Base-by-base conservation (phyloP, 2,113 vertebrate species). In the Macquaria australasica region DNA sequence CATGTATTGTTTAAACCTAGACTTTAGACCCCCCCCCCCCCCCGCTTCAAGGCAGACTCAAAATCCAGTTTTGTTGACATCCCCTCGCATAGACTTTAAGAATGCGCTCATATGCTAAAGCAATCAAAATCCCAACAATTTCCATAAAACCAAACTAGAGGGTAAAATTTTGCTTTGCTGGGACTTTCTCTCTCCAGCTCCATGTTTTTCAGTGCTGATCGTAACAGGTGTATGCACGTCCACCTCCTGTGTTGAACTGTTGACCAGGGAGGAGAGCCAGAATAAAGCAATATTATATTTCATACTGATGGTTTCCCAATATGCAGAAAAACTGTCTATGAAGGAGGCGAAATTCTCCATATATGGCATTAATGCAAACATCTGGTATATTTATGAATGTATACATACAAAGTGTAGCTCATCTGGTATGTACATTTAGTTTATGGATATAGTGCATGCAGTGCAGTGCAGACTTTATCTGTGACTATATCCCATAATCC, bases 241-340 rank as follows among this genome's bases (percentile, higher is more conserved):
- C 28, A 82, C 64, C 73, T 84, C 74, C 77, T 74, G 73, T 75
- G 68, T 66, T 72, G 75, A 81, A 86, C 87, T 84, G 79, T 70
- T 84, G 81, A 84, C 63, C 76, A 74, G 71, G 63, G 56, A 86
- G 72, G 67, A 75, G 31, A 84, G 81, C 75, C 75, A 73, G 62
- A 82, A 79, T 73, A 80, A 84, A 89, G 62, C 50, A 82, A 88
- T 89, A 88, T 87, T 87, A 72, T 74, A 79, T 92, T 89, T 94
- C 82, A 79, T 74, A 67, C 74, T 85, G 69, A 90, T 90, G 79
- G 77, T 78, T 93, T 93, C 62, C 67, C 77, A 91, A 77, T 79
- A 58, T 70, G 77, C 64, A 85, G 74, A 45, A 63, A 73, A 73
- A 78, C 28, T 85, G 66, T 86, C 75, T 70, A 77, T 21, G 50